Evolutionary conservation across 2,797 vertebrate genomes (phyloP), one percentile per base, ranked within the genome.

Genomic region (Pogoniulus pusillus): DNA sequence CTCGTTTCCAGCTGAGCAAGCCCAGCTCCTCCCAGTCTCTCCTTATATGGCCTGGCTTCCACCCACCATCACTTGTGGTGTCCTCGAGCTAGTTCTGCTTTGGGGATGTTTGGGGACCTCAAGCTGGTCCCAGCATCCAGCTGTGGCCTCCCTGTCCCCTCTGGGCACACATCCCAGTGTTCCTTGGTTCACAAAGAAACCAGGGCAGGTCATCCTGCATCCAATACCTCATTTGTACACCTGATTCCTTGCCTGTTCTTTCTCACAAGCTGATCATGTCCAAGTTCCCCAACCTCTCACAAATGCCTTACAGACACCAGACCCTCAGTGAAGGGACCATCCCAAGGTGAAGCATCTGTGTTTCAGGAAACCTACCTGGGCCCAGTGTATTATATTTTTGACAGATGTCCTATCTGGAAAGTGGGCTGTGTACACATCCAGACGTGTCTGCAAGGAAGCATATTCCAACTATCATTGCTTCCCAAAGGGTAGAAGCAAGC

Each of bases 361-460:
- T 74, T 74, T 77, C 78, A 55, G 60, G 72, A 43, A 18, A 64
- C 82, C 30, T 94, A 97, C 97, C 97, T 97, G 97, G 6, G 70
- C 82, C 93, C 93, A 96, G 62, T 97, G 97, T 18, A 96, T 39
- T 15, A 96, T 0, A 35, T 85, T 97, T 89, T 97, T 96, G 70
- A 96, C 88, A 34, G 97, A 97, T 4, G 94, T 93, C 34, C 88
- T 27, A 9, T 95, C 95, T 0, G 96, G 97, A 23, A 47, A 96
- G 84, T 80, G 93, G 43, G 91, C 60, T 43, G 70, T 88, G 87
- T 96, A 97, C 30, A 96, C 94, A 74, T 96, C 94, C 37, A 94
- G 63, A 41, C 91, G 86, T 1, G 89, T 94, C 96, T 96, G 71
- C 53, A 91, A 86, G 73, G 55, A 86, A 91, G 64, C n/a, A 22